Base-by-base conservation (phyloP, 2,888 invertebrate species). In the Troglohyphantes excavatus region DNA sequence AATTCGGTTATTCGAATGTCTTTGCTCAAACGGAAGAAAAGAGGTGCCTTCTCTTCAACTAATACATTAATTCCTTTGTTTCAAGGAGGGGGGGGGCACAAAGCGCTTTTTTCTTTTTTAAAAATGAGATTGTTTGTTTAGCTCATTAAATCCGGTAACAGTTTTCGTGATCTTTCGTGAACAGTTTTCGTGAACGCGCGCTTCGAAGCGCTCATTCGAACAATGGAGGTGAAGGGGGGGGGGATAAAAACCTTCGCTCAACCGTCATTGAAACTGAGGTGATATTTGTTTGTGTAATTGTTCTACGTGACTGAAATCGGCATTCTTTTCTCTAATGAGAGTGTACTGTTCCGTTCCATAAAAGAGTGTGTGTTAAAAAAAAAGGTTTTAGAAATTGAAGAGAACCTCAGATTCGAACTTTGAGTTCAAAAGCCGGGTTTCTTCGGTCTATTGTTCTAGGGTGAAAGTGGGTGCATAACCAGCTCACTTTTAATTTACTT, bases 241-340 rank as follows among this genome's bases (percentile, higher is more conserved):
- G 2, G 17, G 33, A 27, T 17, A 29, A 68, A 68, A 33, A 68
- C 29, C 33, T 65, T 53, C 53, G 17, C 53, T 53, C 53, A 17
- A 9, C 26, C 68, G 33, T 33, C 33, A 29, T 68, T 68, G 33
- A 68, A 33, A 68, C 33, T 33, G 33, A 33, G 33, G 68, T 33
- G 68, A 68, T 68, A 68, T 68, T 68, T 33, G 33, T 68, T 33
- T 59, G 59, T 59, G 59, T 75, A 75, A 75, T 75, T 75, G 75
- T 75, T 75, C 29, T 59, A 59, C 59, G 17, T 75, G 75, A 75
- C 59, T 75, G 33, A 33, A 29, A 29, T 33, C 17, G 68, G 2
- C 33, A 29, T 68, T 68, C 27, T 33, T 68, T 68, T 68, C 68
- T 29, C 21, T 33, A n/a, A 6, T 2, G 21, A 19, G 29, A 33